Percentiles rank a stretch among this genome's conserved stretches.
These are phyloP conservation scores for Nomada flava DNA, from an alignment of 2,888 invertebrate species.

Conservation along the genomic window DNA sequence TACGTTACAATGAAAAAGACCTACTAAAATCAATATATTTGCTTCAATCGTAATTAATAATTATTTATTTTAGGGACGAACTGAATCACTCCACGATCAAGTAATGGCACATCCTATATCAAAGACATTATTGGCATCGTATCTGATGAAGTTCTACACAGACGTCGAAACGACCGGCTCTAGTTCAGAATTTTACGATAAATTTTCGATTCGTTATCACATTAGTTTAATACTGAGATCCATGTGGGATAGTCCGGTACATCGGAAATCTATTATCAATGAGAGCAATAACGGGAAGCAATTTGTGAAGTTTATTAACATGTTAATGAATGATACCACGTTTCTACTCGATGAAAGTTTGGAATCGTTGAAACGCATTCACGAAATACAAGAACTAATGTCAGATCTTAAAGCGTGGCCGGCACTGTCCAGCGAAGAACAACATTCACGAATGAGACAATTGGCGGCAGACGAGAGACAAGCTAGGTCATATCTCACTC, in stretches of 20 bases:
- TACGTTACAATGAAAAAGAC: background rate
- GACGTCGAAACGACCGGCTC: conserved; percentile 99
- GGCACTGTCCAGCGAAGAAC: conserved; percentile 88
- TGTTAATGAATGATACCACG: conserved; percentile 99
- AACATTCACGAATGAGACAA: conserved; percentile 91
- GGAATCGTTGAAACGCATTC: conserved; percentile 94
- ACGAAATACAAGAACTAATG: conserved; percentile 94
- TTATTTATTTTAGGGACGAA: conserved; percentile 74
- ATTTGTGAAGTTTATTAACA: conserved; percentile 98
- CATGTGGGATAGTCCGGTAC: conserved; percentile 97
- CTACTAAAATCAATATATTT: background rate
- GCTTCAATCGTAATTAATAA: background rate
- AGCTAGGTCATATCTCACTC: conserved; percentile 95
- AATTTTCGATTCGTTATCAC: conserved; percentile 99
- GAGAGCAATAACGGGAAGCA: conserved; percentile 96
- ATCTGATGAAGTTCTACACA: conserved; percentile 99
- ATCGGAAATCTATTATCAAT: conserved; percentile 93
- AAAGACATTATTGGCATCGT: conserved; percentile 92
- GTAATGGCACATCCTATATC: conserved; percentile 96
- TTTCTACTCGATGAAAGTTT: conserved; percentile 98
- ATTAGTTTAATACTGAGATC: conserved; percentile 98
- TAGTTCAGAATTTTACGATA: conserved; percentile 99
- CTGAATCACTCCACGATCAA: conserved; percentile 88
- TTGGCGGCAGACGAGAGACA: conserved; percentile 94
- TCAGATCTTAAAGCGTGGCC: conserved; percentile 89